Evolutionary conservation across 2,797 vertebrate species (phyloP).

Genomic region (Cuniculus paca): DNA sequence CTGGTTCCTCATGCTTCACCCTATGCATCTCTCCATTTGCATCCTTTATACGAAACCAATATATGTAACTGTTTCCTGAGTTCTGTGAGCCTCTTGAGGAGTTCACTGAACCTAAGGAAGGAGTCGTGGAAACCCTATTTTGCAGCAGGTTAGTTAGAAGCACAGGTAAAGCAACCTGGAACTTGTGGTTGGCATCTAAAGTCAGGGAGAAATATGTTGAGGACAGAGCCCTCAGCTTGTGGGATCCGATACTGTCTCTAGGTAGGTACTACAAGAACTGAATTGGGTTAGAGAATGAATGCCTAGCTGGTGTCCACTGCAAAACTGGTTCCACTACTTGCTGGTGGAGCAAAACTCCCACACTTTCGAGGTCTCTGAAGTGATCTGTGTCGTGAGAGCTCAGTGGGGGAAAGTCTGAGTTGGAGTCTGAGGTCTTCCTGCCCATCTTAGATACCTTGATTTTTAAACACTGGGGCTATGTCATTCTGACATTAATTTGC

Average conservation of each 20-base stretch:
- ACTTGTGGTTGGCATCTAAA: background rate
- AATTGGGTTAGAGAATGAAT: background rate
- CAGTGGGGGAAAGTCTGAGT: background rate
- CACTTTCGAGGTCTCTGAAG: background rate
- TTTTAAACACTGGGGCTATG: background rate
- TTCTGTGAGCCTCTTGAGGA: background rate
- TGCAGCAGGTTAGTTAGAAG: background rate
- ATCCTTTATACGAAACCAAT: background rate
- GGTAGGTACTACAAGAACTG: background rate
- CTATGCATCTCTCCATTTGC: background rate
- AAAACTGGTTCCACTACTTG: background rate
- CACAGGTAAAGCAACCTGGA: background rate
- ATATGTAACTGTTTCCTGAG: background rate
- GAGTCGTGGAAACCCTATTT: background rate
- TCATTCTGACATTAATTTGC: background rate
- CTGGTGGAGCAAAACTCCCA: background rate
- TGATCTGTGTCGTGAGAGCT: background rate
- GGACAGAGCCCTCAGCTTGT: background rate
- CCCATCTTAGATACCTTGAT: background rate
- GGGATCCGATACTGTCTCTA: background rate
- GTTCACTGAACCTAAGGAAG: background rate
- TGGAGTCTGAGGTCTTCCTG: background rate
- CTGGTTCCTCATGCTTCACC: too few relatives aligned
- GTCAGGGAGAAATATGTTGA: background rate
- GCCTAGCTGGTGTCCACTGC: background rate